Percentiles rank a stretch among this genome's conserved stretches.
Evolutionary conservation across 2,113 vertebrate genomes (phyloP).

Genomic region (Willisornis vidua): DNA sequence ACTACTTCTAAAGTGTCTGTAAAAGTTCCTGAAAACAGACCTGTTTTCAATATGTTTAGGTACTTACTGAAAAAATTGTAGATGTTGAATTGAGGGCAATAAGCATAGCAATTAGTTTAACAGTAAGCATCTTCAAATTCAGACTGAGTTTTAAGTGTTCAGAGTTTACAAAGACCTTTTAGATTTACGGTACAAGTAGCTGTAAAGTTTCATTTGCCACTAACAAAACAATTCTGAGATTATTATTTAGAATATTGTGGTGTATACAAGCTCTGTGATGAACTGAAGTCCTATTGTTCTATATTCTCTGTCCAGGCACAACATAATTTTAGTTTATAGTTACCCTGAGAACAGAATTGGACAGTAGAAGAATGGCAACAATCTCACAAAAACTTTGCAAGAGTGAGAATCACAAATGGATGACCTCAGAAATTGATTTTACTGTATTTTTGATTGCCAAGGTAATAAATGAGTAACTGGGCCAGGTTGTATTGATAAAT

Average conservation of each 20-base stretch:
- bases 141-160: background rate
- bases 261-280: background rate
- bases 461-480: slow-evolving; percentile 35
- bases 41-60: background rate
- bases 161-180: background rate
- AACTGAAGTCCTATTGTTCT: background rate
- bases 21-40: background rate
- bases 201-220: background rate
- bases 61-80: background rate
- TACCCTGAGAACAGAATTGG: background rate
- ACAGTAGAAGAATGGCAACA: background rate
- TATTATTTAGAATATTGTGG: background rate
- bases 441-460: slow-evolving; percentile 35
- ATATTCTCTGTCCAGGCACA: background rate
- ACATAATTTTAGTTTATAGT: background rate
- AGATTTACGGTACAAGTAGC: background rate
- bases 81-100: background rate
- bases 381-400: background rate
- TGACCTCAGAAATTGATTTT: slow-evolving; percentile 25
- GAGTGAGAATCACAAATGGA: background rate
- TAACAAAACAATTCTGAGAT: background rate
- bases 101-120: background rate
- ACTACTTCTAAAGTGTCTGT: background rate
- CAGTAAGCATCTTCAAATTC: background rate
- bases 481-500: background rate